phyloP scores from a whole-genome alignment of 1,140 invertebrate species.

The Conopomorpha cramerella region DNA sequence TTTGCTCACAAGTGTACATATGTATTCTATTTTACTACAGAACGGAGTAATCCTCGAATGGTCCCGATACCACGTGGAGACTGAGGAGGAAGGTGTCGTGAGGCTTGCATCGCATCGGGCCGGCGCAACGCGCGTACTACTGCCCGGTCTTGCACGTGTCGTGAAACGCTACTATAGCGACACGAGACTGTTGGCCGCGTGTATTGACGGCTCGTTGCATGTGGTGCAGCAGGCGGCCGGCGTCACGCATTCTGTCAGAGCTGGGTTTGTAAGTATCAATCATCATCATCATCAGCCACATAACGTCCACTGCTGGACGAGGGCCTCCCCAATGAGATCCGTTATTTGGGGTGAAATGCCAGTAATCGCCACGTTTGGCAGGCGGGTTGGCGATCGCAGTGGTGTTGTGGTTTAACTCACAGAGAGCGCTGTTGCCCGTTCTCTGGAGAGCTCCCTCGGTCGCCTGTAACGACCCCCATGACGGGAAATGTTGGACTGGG shows the following conservation, averaged over 20 bases:
- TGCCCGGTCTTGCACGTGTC: slow-evolving; percentile 29
- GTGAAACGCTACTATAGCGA: slow-evolving; percentile 27
- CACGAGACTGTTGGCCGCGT: slow-evolving; percentile 23
- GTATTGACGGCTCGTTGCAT: slow-evolving; percentile 45
- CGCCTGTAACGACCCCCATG: too few species aligned
- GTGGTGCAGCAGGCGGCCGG: slow-evolving; percentile 23
- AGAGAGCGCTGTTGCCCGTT: too few species aligned
- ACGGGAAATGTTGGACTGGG: too few species aligned
- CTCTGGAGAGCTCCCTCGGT: too few species aligned
- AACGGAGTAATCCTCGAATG: slow-evolving; percentile 40
- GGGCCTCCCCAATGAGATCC: too few species aligned
- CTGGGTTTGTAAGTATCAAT: slow-evolving; percentile 39
- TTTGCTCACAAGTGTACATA: slow-evolving; percentile 3
- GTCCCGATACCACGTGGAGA: slow-evolving; percentile 28
- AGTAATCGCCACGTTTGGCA: too few species aligned
- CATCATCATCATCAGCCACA: too few species aligned
- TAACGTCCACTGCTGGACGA: too few species aligned
- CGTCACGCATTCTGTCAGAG: slow-evolving; percentile 26
- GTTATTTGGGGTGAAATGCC: too few species aligned
- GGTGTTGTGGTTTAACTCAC: too few species aligned
- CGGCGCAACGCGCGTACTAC: slow-evolving; percentile 16
- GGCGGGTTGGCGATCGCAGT: too few species aligned
- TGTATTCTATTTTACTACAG: slow-evolving; percentile 15
- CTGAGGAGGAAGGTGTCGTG: slow-evolving; percentile 11
- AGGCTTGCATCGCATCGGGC: slow-evolving; percentile 17